Percentiles rank a stretch among this genome's conserved stretches.
Evolutionary conservation across 1,140 invertebrate species (phyloP).

Genomic region (Drosophila mauritiana): DNA sequence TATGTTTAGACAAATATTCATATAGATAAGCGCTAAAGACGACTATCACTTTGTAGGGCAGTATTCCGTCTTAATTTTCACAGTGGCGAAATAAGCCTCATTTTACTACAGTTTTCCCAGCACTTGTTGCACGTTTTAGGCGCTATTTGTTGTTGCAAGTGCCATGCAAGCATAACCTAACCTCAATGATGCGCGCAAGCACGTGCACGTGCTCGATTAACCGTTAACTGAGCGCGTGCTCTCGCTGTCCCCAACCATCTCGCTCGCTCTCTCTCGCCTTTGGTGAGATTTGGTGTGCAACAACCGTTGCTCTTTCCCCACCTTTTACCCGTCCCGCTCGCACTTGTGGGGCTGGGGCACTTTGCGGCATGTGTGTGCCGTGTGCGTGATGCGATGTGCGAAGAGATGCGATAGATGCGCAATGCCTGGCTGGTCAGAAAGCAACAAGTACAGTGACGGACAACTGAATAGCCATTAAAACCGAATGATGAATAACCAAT

Average conservation of each 20-base stretch:
- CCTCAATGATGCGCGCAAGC: conserved; percentile 17
- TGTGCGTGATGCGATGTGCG: conserved; percentile 74
- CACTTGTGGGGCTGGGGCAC: conserved; percentile 4
- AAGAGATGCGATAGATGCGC: conserved; percentile 22
- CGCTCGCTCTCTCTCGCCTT: not conserved
- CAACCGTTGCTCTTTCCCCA: conserved; percentile 9
- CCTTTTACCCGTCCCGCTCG: not conserved
- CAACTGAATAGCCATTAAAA: not conserved
- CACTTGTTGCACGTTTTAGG: conserved; percentile 8
- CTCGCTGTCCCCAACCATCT: not conserved
- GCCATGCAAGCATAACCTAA: conserved; percentile 24
- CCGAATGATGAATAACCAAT: no score
- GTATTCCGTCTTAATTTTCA: no score
- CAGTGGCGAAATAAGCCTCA: not conserved
- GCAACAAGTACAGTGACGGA: conserved; percentile 3
- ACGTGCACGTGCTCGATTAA: conserved; percentile 41
- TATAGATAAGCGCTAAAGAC: no score
- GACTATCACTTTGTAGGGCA: no score
- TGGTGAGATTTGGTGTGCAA: conserved; percentile 3
- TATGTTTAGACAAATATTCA: no score
- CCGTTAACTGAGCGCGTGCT: conserved; percentile 37
- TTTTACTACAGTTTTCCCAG: conserved; percentile 3
- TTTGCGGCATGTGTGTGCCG: conserved; percentile 53
- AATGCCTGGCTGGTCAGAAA: conserved; percentile 50
- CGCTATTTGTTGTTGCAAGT: conserved; percentile 1